A percentile compares a stretch with the other conserved stretches of the same genome.
Evolutionary conservation across 1,140 invertebrate genomes (phyloP).

Genomic region (Telenomus remus): DNA sequence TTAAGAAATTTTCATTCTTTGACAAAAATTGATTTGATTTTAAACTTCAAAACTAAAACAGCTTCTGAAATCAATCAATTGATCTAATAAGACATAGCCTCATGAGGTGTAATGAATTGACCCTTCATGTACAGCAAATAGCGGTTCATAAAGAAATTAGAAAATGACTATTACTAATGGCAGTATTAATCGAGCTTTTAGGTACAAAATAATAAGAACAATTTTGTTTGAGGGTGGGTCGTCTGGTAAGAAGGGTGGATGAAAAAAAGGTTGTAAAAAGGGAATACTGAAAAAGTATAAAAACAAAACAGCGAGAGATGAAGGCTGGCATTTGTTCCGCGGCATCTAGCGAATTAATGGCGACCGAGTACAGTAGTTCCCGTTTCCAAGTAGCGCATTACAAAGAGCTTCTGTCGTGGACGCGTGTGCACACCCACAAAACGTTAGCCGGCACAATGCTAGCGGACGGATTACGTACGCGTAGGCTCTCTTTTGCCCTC

Average conservation of each 20-base stretch:
- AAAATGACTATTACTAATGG: no score
- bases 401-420: conserved; percentile 64
- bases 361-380: conserved; percentile 39
- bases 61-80: no score
- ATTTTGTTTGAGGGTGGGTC: no score
- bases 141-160: no score
- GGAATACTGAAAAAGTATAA: conserved; percentile 22
- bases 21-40: no score
- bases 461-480: conserved; percentile 34
- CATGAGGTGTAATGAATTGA: no score
- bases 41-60: no score
- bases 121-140: no score
- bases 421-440: conserved; percentile 42
- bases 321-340: conserved; percentile 28
- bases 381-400: conserved; percentile 50
- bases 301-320: conserved; percentile 22
- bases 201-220: no score
- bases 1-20: no score
- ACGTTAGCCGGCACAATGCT: conserved; percentile 16
- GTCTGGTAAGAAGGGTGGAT: background rate
- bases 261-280: background rate
- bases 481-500: conserved; percentile 37
- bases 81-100: no score
- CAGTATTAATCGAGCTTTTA: no score
- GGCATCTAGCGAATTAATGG: conserved; percentile 39